Conservation (phyloP, 2,888 invertebrate species). For the Drosophila mimetica region DNA sequence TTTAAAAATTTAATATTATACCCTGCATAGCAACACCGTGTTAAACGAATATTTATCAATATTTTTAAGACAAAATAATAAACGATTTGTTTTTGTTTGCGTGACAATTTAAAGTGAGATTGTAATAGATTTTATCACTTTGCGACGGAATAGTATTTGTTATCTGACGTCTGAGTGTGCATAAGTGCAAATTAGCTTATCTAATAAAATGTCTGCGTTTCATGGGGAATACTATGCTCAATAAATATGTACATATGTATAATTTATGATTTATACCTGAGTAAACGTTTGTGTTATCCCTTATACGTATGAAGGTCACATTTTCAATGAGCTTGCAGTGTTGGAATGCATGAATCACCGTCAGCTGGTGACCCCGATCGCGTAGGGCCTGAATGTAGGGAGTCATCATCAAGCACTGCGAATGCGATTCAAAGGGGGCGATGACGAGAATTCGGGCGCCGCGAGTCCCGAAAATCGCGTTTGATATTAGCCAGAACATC, state of each 20-base stretch:
- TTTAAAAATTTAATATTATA: too few relatives aligned
- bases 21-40: too few relatives aligned
- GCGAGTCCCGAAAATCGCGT: slow-evolving; percentile 1
- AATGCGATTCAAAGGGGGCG: slow-evolving; percentile 61
- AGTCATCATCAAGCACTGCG: slow-evolving; percentile 74
- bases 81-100: too few relatives aligned
- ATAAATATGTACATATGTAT: too few relatives aligned
- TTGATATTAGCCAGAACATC: not conserved
- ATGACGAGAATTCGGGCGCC: slow-evolving; percentile 56
- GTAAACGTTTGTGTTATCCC: slow-evolving; percentile 13
- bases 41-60: too few relatives aligned
- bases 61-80: too few relatives aligned
- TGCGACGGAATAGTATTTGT: not conserved
- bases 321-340: slow-evolving; percentile 37
- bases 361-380: slow-evolving; percentile 82
- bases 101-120: not conserved
- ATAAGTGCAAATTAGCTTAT: not conserved
- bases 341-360: slow-evolving; percentile 76
- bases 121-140: not conserved
- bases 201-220: not conserved
- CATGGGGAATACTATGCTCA: not conserved
- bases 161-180: not conserved
- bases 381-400: slow-evolving; percentile 76
- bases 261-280: too few relatives aligned
- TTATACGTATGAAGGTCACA: slow-evolving; percentile 42